A percentile compares a stretch with the other conserved stretches of the same genome.
Evolutionary conservation across 2,888 invertebrate genomes (phyloP).

Genomic region (Metopia argyrocephala): DNA sequence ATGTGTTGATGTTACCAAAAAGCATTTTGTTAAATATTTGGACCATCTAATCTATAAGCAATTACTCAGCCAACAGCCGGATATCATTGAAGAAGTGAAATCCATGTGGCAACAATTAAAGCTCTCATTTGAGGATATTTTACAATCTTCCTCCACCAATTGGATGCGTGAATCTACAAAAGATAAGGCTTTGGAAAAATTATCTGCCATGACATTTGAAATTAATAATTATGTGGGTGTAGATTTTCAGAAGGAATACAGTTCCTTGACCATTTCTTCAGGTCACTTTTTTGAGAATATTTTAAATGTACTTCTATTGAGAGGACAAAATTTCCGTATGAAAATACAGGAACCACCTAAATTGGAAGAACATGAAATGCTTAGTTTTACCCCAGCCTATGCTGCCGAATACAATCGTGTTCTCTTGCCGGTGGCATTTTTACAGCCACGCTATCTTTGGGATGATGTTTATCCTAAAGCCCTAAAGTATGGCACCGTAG

Average conservation of each 20-base stretch:
- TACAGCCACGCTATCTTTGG: conserved; percentile 74
- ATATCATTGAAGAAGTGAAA: conserved; percentile 63
- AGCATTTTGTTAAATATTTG: conserved; percentile 70
- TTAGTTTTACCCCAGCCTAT: conserved; percentile 69
- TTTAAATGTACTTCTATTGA: conserved; percentile 67
- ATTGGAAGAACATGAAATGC: conserved; percentile 57
- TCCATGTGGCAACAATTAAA: conserved; percentile 72
- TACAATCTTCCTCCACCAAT: conserved; percentile 57
- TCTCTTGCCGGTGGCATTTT: conserved; percentile 69
- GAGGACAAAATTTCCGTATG: conserved; percentile 66
- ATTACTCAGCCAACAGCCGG: conserved; percentile 50
- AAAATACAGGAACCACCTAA: conserved; percentile 66
- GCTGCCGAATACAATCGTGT: conserved; percentile 70
- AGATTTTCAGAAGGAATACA: conserved; percentile 69
- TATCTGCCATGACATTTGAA: conserved; percentile 70
- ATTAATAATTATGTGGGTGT: conserved; percentile 67
- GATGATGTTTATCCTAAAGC: conserved; percentile 72
- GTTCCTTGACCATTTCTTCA: conserved; percentile 67
- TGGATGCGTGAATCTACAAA: conserved; percentile 70
- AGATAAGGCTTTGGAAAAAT: conserved; percentile 69
- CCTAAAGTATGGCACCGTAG: conserved; percentile 72
- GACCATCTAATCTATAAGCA: conserved; percentile 71
- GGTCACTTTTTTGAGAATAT: conserved; percentile 72
- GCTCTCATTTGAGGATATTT: conserved; percentile 66
- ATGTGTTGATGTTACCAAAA: conserved; percentile 68